Percentiles rank a stretch among this genome's conserved stretches.
Evolutionary conservation across 2,797 vertebrate species (phyloP).

Genomic region (Crocidura indochinensis): DNA sequence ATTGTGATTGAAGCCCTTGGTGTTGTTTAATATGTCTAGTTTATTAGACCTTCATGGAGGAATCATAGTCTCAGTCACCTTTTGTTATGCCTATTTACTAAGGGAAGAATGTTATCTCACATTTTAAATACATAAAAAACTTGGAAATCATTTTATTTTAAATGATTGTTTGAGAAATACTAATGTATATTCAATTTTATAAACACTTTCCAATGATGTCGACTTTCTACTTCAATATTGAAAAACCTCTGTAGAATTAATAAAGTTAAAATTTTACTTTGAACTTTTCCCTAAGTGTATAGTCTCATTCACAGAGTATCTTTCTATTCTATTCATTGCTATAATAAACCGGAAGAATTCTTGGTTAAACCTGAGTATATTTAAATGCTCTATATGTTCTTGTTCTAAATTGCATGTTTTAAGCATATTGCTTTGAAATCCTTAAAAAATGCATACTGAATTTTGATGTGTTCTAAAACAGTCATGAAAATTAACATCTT

Average conservation of each 20-base stretch:
- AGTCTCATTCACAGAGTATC: constrained; percentile 85
- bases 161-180: constrained; percentile 58
- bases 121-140: constrained; percentile 60
- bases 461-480: constrained; percentile 88
- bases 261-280: constrained; percentile 72
- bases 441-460: constrained; percentile 87
- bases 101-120: constrained; percentile 50
- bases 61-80: constrained; percentile 34
- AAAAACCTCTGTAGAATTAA: constrained; percentile 62
- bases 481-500: constrained; percentile 88
- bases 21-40: background rate
- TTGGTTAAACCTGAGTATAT: constrained; percentile 86
- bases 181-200: constrained; percentile 60
- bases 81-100: constrained; percentile 63
- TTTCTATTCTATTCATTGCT: constrained; percentile 85
- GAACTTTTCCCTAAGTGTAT: constrained; percentile 79
- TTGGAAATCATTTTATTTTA: constrained; percentile 53
- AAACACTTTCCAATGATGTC: constrained; percentile 30
- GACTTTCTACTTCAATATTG: constrained; percentile 63
- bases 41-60: constrained; percentile 28
- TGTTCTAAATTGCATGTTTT: constrained; percentile 87
- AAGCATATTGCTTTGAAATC: constrained; percentile 88
- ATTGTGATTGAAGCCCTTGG: background rate
- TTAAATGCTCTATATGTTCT: constrained; percentile 87
- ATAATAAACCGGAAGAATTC: constrained; percentile 87